Conservation (phyloP, 2,797 vertebrate genomes). For the Trachurus trachurus region DNA sequence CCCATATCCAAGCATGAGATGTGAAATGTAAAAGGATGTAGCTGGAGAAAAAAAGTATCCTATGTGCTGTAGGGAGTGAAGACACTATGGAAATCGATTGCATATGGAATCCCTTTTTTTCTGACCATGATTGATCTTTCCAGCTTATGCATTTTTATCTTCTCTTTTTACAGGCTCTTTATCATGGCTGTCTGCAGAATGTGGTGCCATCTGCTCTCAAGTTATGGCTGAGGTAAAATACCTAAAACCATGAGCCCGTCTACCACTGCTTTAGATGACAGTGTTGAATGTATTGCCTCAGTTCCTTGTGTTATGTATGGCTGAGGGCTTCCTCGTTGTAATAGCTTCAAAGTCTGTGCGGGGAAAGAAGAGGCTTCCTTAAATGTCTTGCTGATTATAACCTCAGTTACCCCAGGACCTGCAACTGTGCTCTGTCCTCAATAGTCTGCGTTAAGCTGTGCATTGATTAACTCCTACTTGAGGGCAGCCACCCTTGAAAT, state of each 20-base stretch:
- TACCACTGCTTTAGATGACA: conserved; percentile 42
- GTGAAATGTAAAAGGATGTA: conserved; percentile 53
- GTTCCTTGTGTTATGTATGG: conserved; percentile 37
- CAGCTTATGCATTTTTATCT: conserved; percentile 81
- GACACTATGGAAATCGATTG: conserved; percentile 70
- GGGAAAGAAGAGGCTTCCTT: conserved; percentile 12
- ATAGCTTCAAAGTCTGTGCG: conserved; percentile 34
- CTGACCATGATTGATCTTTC: conserved; percentile 76
- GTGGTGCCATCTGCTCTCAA: conserved; percentile 58
- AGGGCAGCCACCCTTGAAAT: conserved; percentile 78
- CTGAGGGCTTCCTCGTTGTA: conserved; percentile 28
- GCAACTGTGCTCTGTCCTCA: conserved; percentile 59
- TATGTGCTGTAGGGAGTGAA: conserved; percentile 51
- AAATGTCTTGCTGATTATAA: conserved; percentile 46
- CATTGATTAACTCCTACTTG: conserved; percentile 76
- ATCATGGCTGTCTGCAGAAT: conserved; percentile 61
- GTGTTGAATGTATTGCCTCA: conserved; percentile 38
- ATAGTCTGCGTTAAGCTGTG: conserved; percentile 64
- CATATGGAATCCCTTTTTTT: conserved; percentile 61
- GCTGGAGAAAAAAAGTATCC: conserved; percentile 50
- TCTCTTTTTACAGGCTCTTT: conserved; percentile 73
- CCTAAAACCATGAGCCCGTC: conserved; percentile 45
- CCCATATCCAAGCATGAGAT: conserved; percentile 59
- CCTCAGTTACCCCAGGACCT: conserved; percentile 52
- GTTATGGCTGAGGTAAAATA: conserved; percentile 70